Conservation (phyloP, 2,888 invertebrate species). For the Drosophila atroscutellata region DNA sequence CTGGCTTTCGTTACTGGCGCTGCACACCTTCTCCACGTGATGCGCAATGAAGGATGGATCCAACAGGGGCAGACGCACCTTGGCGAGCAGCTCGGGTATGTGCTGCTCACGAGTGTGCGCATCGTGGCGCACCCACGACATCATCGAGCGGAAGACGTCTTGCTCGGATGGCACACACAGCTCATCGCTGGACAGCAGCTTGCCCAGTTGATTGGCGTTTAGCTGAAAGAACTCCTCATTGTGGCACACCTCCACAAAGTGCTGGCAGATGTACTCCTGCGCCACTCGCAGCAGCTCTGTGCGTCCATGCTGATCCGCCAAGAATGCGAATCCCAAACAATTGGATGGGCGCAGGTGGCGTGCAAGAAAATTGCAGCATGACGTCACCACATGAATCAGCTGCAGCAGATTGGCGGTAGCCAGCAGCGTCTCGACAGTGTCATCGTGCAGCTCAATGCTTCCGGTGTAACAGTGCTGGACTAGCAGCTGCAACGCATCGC, state of each 20-base stretch:
- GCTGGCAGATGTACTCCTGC: slow-evolving; percentile 92
- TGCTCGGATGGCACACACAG: slow-evolving; percentile 96
- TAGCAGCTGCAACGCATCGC: slow-evolving; percentile 93
- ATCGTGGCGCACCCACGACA: slow-evolving; percentile 95
- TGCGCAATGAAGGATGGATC: slow-evolving; percentile 96
- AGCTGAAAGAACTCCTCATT: slow-evolving; percentile 85
- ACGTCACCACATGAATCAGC: slow-evolving; percentile 93
- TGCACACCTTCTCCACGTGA: slow-evolving; percentile 90
- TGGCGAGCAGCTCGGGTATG: slow-evolving; percentile 89
- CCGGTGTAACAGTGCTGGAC: slow-evolving; percentile 96
- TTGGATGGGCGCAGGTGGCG: slow-evolving; percentile 94
- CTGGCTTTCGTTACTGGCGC: slow-evolving; percentile 89
- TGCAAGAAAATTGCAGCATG: slow-evolving; percentile 94
- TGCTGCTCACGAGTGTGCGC: slow-evolving; percentile 88
- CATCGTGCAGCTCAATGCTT: slow-evolving; percentile 92
- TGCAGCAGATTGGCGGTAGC: slow-evolving; percentile 95
- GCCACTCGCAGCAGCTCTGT: slow-evolving; percentile 91
- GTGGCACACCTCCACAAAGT: slow-evolving; percentile 89
- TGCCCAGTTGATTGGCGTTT: slow-evolving; percentile 91
- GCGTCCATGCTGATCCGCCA: slow-evolving; percentile 96
- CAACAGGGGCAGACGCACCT: slow-evolving; percentile 93
- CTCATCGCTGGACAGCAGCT: slow-evolving; percentile 93
- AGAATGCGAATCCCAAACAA: slow-evolving; percentile 96
- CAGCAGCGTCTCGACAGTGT: slow-evolving; percentile 94
- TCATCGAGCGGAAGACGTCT: slow-evolving; percentile 94